phyloP scores from a whole-genome alignment of 2,113 vertebrate genomes.

The Felis chaus region DNA sequence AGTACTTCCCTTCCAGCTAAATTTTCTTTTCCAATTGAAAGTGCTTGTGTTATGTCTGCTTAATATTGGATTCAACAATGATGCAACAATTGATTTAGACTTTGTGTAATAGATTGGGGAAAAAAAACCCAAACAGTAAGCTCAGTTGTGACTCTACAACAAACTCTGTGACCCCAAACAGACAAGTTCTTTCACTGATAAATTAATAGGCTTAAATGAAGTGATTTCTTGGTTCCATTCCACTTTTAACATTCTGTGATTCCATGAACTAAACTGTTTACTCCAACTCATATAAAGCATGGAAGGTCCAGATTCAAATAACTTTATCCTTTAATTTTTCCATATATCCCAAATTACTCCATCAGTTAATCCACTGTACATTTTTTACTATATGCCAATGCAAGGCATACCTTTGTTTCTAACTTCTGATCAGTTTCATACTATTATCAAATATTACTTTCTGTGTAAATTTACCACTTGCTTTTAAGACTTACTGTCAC shows the following conservation, averaged over 20 bases:
- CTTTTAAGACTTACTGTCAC: background rate
- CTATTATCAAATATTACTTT: background rate
- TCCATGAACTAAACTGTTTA: background rate
- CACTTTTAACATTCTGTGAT: background rate
- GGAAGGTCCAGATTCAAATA: background rate
- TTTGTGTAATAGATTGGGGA: background rate
- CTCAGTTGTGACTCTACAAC: background rate
- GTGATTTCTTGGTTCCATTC: background rate
- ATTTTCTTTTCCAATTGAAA: constrained; percentile 18
- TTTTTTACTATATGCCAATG: background rate
- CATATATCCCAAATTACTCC: background rate
- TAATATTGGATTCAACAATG: background rate
- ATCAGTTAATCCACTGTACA: background rate
- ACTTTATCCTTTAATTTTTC: background rate
- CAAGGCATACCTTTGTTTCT: background rate
- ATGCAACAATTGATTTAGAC: background rate
- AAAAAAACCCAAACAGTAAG: background rate
- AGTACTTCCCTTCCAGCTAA: background rate
- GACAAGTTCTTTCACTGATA: background rate
- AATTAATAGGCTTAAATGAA: background rate
- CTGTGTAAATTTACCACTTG: background rate
- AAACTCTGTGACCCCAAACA: background rate
- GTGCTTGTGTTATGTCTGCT: background rate
- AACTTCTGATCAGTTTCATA: background rate
- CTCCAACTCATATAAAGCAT: background rate